phyloP scores from a whole-genome alignment of 2,113 vertebrate species.

The Oryzias javanicus region DNA sequence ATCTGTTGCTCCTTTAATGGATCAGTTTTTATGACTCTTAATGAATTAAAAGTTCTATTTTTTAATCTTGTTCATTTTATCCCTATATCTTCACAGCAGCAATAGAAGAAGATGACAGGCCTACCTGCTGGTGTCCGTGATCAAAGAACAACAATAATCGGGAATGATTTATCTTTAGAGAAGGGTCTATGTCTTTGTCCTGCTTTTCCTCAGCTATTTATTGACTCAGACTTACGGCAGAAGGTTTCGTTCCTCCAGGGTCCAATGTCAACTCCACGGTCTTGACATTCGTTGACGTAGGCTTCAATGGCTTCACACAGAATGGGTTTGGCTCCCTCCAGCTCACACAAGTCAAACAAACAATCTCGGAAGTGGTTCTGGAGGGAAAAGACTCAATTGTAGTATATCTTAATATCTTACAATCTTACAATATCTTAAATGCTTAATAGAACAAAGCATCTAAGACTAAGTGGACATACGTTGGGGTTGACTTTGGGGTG shows the following conservation, averaged over 20 bases:
- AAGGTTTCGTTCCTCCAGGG: slow-evolving; percentile 78
- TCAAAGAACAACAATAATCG: neutral
- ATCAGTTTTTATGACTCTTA: too few species aligned
- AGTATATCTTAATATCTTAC: too few species aligned
- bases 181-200: neutral
- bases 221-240: slow-evolving; percentile 65
- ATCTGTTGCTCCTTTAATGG: too few species aligned
- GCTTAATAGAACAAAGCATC: neutral
- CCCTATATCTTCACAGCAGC: too few species aligned
- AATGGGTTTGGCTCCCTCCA: slow-evolving; percentile 65
- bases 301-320: slow-evolving; percentile 78
- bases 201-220: neutral
- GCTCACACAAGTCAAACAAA: slow-evolving; percentile 77
- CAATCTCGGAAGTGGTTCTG: slow-evolving; percentile 75
- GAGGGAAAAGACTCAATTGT: neutral
- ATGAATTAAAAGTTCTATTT: too few species aligned
- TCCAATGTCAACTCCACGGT: slow-evolving; percentile 75
- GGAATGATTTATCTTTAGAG: neutral
- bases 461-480: slow-evolving; percentile 42
- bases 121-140: too few species aligned
- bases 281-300: slow-evolving; percentile 77
- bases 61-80: too few species aligned
- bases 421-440: too few species aligned
- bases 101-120: too few species aligned
- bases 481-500: slow-evolving; percentile 67